Evolutionary conservation across 2,888 invertebrate genomes (phyloP), one percentile per base, ranked within the genome.

Genomic region (Drosophila colorata): DNA sequence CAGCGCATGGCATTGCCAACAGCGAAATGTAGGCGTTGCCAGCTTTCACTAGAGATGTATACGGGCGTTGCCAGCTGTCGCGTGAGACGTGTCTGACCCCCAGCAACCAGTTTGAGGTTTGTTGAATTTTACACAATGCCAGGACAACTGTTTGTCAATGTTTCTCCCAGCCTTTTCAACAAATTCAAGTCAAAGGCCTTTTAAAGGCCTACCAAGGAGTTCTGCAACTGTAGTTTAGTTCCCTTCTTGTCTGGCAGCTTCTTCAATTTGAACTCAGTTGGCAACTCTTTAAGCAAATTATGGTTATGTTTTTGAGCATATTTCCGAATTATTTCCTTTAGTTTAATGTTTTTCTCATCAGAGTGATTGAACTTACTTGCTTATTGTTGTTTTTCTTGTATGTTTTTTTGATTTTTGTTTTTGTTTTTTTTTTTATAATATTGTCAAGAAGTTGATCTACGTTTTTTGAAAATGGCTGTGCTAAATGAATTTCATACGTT

Each of bases 371-470:
- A 25, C 31, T 44, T 23, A 8, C 25, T n/a, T 23, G 33, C 48
- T 37, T 44, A 48, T 63, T 66, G 44, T 64, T 71, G 52, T 58
- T 46, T 23, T n/a, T 51, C 52, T 61, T 65, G 52, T 69, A 66
- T 74, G 48, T 65, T 60, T 74, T 65, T 69, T 71, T 49, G 44
- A 67, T 76, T 68, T 59, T 69, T 46, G 48, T 38, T 71, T 44
- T 63, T 71, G n/a, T n/a, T 57, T 69, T 69, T 38, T 69, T 64
- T 69, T 55, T 51, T 28, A 65, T 59, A 64, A 71, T 91, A 91
- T 91, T 91, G 89, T 96, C 96, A 96, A 96, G 96, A 96, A 97
- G 96, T 97, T 97, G 96, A 97, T 96, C 96, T 96, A 96, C 96
- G 96, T 96, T 96, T 96, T 95, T 95, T 95, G 95, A 95, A 96